Evolutionary conservation across 2,888 invertebrate species (phyloP), one percentile per base, ranked within the genome.

Genomic region (Oligia strigilis): DNA sequence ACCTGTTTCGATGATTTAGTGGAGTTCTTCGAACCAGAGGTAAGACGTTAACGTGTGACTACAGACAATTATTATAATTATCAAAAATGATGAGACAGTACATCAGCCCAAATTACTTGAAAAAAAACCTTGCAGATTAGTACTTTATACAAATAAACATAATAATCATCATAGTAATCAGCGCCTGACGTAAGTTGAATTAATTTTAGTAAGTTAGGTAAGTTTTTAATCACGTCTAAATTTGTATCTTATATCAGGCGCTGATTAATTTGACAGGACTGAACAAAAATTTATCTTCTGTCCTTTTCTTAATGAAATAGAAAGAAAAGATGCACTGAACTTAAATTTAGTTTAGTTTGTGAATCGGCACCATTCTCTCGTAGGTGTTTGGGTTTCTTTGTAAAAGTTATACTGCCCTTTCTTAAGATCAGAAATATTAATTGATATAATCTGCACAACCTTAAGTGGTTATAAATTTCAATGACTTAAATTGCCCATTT

Each of bases 1-100:
- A 52, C 40, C 0, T 5, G 43, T 80, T 81, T 80, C 14, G 64
- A 60, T 60, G 72, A 73, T 58, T 65, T 83, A 46, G 23, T 6
- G 9, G 64, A 80, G 14, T 70, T 73, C 6, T 80, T 81, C 1
- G 70, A 80, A 40, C 73, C 64, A 58, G 73, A 80, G 49, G 80
- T 73, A 14, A 73, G 55, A 29, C 0, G 4, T 9, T 5, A n/a
- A 58, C 70, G 0, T 29, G 6, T 60, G 13, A 60, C 13, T 60
- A 62, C 29, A 29, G 29, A 62, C 17, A 17, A 64, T 17, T 9
- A 19, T 36, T 64, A 36, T 36, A 29, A 29, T 29, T 29, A 17
- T 36, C 36, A 17, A 64, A 64, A 36, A 19, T 19, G 1, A 64
- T 64, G 9, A 64, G 3, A 36, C 17, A 17, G 17, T 36, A 64